Percentiles rank a stretch among this genome's conserved stretches.
These are phyloP conservation scores for Nerophis ophidion DNA, from an alignment of 2,113 vertebrate species.

Conservation along the genomic window DNA sequence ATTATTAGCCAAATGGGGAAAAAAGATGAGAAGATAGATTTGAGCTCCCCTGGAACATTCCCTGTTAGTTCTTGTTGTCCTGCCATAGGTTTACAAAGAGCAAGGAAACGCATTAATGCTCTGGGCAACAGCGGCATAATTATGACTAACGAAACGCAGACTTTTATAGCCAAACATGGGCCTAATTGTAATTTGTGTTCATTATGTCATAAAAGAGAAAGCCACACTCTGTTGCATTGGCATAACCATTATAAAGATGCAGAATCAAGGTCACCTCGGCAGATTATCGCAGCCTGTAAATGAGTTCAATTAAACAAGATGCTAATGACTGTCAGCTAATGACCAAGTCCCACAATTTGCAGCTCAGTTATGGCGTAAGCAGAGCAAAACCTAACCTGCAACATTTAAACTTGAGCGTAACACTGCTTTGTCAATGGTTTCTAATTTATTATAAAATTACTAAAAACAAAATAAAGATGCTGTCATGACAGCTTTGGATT, in stretches of 20 bases:
- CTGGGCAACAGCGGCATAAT: slow-evolving; percentile 56
- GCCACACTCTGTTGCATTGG: slow-evolving; percentile 49
- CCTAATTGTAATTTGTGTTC: slow-evolving; percentile 46
- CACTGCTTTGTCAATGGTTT: not conserved
- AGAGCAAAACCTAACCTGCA: slow-evolving; percentile 21
- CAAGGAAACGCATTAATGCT: slow-evolving; percentile 36
- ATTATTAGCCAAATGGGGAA: slow-evolving; percentile 13
- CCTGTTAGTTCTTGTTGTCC: slow-evolving; percentile 32
- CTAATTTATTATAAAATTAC: not conserved
- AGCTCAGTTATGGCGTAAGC: slow-evolving; percentile 16
- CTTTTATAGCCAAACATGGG: slow-evolving; percentile 60
- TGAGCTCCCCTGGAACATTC: slow-evolving; percentile 25
- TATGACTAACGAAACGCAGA: slow-evolving; percentile 60
- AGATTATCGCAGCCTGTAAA: slow-evolving; percentile 64
- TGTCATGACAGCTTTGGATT: too few relatives aligned
- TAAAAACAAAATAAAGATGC: too few relatives aligned
- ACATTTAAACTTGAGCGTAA: slow-evolving; percentile 40
- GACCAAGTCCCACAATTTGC: slow-evolving; percentile 39
- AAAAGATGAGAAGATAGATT: slow-evolving; percentile 33
- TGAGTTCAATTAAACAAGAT: slow-evolving; percentile 68
- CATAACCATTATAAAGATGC: slow-evolving; percentile 56
- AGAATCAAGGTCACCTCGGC: slow-evolving; percentile 66
- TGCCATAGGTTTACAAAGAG: slow-evolving; percentile 29
- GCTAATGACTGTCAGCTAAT: slow-evolving; percentile 65
- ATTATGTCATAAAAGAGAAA: slow-evolving; percentile 46